Evolutionary conservation across 2,113 vertebrate genomes (phyloP).

Genomic region (Ophiodon elongatus): DNA sequence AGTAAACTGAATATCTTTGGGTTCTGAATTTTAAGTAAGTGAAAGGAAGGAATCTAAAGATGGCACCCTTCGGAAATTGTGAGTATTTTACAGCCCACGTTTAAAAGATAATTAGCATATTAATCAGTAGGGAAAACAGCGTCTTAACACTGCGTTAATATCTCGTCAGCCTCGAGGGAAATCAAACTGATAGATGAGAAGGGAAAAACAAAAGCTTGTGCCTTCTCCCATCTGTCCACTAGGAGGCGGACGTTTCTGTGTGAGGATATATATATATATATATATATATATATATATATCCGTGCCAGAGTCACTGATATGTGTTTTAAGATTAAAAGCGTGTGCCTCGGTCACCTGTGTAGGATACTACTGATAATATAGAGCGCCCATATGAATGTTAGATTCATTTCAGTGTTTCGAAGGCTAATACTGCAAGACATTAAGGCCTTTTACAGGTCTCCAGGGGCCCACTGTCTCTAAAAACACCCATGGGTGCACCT

Average conservation of each 20-base stretch:
- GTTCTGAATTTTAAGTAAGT: not conserved
- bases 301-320: not conserved
- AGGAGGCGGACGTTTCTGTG: constrained; percentile 19
- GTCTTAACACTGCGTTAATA: not conserved
- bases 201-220: not conserved
- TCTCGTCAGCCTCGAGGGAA: not conserved
- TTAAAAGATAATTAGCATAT: not conserved
- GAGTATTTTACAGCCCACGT: not conserved
- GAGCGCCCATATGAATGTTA: not conserved
- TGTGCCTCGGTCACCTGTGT: not conserved
- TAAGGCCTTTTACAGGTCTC: too few species aligned
- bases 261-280: too few species aligned
- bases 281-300: too few species aligned
- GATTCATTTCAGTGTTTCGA: not conserved
- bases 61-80: not conserved
- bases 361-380: not conserved
- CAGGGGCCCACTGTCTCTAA: too few species aligned
- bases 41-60: not conserved
- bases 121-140: not conserved
- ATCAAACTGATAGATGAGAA: not conserved
- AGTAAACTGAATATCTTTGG: not conserved
- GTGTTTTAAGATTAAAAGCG: not conserved
- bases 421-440: too few species aligned
- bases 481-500: too few species aligned
- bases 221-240: constrained; percentile 33